Evolutionary conservation across 2,113 vertebrate species (phyloP).

Genomic region (Hippolais icterina): DNA sequence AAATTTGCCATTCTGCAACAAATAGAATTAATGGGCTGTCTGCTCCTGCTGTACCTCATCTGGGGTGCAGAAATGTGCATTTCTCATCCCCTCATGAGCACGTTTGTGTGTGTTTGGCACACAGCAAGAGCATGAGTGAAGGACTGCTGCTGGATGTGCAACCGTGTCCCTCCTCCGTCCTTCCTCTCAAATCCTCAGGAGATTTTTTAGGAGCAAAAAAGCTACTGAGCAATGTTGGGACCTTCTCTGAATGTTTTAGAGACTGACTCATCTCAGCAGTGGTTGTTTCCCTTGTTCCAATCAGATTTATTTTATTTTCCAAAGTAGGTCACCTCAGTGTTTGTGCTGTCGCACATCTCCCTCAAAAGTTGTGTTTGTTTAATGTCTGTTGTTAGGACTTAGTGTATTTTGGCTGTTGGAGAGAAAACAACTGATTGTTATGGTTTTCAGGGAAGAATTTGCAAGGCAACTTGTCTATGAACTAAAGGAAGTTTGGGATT

Average conservation of each 20-base stretch:
- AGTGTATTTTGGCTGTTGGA: neutral
- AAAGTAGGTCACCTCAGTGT: neutral
- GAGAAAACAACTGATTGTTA: neutral
- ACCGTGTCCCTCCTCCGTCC: fast-evolving
- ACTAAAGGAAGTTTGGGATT: neutral
- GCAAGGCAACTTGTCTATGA: neutral
- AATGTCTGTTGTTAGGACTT: neutral
- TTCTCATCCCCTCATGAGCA: fast-evolving
- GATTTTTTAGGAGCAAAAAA: neutral
- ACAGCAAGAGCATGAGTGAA: neutral
- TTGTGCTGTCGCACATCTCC: neutral
- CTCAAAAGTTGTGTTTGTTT: neutral
- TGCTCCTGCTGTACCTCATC: neutral
- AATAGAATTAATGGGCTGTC: neutral
- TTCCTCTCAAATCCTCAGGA: neutral
- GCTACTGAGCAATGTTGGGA: neutral
- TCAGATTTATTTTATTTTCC: neutral
- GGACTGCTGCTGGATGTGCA: neutral
- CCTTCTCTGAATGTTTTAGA: neutral
- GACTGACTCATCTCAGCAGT: neutral
- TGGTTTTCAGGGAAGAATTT: neutral
- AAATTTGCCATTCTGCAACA: neutral
- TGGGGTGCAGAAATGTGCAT: neutral
- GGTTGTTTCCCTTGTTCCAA: neutral
- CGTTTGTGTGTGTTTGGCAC: neutral